Evolutionary conservation across 2,888 invertebrate genomes (phyloP), one percentile per base, ranked within the genome.

Genomic region (Caenorhabditis macrosperma): DNA sequence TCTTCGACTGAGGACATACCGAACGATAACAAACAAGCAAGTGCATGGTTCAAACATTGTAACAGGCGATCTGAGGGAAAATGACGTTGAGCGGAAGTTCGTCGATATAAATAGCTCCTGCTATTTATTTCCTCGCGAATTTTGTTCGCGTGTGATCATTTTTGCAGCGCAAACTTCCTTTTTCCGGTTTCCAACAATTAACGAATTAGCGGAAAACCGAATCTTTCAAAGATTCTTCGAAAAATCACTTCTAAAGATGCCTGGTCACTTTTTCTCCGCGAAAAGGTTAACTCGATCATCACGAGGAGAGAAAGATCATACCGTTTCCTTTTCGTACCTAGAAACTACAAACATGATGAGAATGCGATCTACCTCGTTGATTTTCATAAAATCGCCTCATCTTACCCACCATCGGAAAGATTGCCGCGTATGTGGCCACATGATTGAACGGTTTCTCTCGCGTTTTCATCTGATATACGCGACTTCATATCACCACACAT

Each of bases 361-460:
- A 64, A 66, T 55, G 57, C 26, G 28, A 24, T 4, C 17, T 12
- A 7, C 6, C 5, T 50, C 20, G 24, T 7, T 74, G 64, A 64
- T 64, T 74, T 74, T 74, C 50, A 72, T 64, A 64, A 74, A 24
- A 74, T 64, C 20, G 10, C 55, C 50, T 50, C 46, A 20, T 50
- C 26, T 63, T 17, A 17, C 35, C 12, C 33, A 28, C 48, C 10
- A n/a, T n/a, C 24, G 48, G 28, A 52, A 59, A 59, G 57, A 57
- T 48, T 41, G 24, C 22, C 54, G 20, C 20, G 54, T 50, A 38
- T 57, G 46, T 28, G 74, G 28, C 26, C 74, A 74, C 64, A 74
- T 74, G 64, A 74, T 64, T 74, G 64, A 74, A 74, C 74, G 64
- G 74, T 74, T 74, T 74, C 57, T 72, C 55, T 63, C 57, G 10